Evolutionary conservation across 1,140 invertebrate species (phyloP).

Genomic region (Temnothorax longispinosus): DNA sequence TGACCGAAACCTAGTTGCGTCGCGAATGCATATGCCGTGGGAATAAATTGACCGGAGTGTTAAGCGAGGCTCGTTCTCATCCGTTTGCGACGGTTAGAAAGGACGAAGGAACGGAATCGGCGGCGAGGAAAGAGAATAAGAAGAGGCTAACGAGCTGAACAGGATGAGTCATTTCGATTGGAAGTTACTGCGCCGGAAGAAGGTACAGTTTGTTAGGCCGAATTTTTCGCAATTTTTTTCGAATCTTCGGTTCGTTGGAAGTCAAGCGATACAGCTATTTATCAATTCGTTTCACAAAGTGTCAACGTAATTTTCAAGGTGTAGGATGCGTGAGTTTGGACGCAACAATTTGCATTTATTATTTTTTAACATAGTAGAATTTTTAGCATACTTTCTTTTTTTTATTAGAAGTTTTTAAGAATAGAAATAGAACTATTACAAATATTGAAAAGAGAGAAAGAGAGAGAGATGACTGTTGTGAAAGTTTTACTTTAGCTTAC

Average conservation of each 20-base stretch:
- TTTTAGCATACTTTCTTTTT: background rate
- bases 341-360: background rate
- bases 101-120: slow-evolving; percentile 14
- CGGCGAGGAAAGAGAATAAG: slow-evolving; percentile 57
- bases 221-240: slow-evolving; percentile 50
- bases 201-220: slow-evolving; percentile 76
- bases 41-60: slow-evolving; percentile 65
- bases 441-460: background rate
- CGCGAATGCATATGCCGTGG: slow-evolving; percentile 43
- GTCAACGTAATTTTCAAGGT: background rate
- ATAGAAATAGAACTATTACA: background rate
- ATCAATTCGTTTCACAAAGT: background rate
- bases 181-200: slow-evolving; percentile 84
- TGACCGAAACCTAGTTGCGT: slow-evolving; percentile 37
- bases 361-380: background rate
- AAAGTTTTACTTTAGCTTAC: background rate
- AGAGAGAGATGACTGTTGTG: background rate
- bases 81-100: background rate
- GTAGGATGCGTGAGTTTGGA: background rate
- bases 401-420: background rate
- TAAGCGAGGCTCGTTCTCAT: slow-evolving; percentile 7
- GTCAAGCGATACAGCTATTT: background rate
- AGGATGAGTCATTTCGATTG: slow-evolving; percentile 85
- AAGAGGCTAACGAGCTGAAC: slow-evolving; percentile 70
- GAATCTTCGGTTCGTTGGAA: slow-evolving; percentile 36